phyloP scores from a whole-genome alignment of 2,797 vertebrate genomes.

The Chloroceryle inda region DNA sequence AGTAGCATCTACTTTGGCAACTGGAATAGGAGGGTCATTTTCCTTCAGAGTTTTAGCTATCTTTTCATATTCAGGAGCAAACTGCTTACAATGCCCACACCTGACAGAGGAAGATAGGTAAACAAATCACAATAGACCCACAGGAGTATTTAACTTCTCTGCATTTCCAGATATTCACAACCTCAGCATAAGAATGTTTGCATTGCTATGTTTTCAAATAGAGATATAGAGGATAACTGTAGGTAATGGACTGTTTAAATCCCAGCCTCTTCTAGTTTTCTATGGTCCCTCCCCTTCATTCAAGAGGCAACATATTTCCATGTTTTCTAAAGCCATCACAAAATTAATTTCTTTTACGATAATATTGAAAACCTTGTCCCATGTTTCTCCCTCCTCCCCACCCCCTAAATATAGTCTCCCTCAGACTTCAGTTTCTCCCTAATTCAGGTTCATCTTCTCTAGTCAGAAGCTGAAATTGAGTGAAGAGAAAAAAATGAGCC shows the following conservation, averaged over 20 bases:
- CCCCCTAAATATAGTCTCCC: background rate
- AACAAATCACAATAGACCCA: rapidly evolving
- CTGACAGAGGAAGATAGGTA: constrained; percentile 68
- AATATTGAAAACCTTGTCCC: background rate
- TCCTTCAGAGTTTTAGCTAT: constrained; percentile 91
- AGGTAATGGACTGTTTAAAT: background rate
- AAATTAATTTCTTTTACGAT: background rate
- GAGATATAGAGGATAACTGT: background rate
- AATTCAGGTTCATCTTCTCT: background rate
- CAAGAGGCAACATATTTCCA: background rate
- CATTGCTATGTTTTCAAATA: background rate
- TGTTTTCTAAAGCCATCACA: background rate
- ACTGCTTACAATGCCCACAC: constrained; percentile 98
- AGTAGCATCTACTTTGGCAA: constrained; percentile 95
- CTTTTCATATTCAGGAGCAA: constrained; percentile 94
- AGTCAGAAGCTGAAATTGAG: background rate
- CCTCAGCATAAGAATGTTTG: background rate
- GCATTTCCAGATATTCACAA: background rate
- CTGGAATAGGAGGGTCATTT: constrained; percentile 91
- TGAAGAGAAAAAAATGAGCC: background rate
- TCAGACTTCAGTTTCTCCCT: background rate
- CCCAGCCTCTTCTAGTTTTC: background rate
- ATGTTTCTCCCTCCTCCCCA: background rate
- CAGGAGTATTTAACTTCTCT: background rate
- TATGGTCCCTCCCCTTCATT: background rate